phyloP scores from a whole-genome alignment of 2,888 invertebrate genomes.

The Pammene fasciana region DNA sequence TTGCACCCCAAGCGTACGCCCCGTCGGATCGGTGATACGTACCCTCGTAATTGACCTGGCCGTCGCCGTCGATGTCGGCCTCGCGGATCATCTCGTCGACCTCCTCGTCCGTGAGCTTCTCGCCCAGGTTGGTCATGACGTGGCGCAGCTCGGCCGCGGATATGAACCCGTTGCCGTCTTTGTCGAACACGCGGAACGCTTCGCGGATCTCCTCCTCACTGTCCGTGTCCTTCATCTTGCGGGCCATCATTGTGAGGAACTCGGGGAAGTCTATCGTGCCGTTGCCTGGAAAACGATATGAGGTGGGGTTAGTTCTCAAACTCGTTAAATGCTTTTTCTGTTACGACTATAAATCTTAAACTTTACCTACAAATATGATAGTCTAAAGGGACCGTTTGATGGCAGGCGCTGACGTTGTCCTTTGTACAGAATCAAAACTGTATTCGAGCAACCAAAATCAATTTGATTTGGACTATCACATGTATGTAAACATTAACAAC shows the following conservation, averaged over 20 bases:
- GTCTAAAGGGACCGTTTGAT: no score
- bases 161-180: constrained; percentile 99
- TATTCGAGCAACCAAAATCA: no score
- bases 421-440: no score
- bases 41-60: constrained; percentile 99
- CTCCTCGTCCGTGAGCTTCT: constrained; percentile 99
- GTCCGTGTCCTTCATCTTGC: constrained; percentile 99
- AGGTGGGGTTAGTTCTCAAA: not conserved
- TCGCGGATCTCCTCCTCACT: constrained; percentile 99
- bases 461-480: no score
- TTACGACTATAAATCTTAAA: no score
- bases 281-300: constrained; percentile 88
- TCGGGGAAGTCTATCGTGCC: constrained; percentile 99
- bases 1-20: no score
- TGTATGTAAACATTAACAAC: no score
- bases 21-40: constrained; percentile 50
- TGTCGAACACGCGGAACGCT: constrained; percentile 99
- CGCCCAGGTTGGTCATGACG: constrained; percentile 99
- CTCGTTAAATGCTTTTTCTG: not conserved
- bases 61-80: constrained; percentile 99
- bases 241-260: constrained; percentile 99
- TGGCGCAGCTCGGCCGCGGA: constrained; percentile 99
- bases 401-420: no score
- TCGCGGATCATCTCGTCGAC: constrained; percentile 99
- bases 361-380: no score